Evolutionary conservation across 2,797 vertebrate species (phyloP).

Genomic region (Myotis pilosus): DNA sequence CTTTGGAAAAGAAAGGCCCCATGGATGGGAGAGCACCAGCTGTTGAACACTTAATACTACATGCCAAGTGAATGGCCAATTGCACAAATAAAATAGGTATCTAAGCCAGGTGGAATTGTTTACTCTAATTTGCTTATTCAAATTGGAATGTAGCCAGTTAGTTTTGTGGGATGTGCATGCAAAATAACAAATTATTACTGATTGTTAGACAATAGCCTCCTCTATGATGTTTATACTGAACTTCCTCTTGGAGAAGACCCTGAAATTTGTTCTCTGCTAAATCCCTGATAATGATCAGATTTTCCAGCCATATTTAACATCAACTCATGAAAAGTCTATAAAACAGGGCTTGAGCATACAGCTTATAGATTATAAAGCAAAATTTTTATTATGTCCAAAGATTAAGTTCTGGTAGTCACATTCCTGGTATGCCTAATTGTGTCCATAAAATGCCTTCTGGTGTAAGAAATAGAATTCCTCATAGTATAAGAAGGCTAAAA

Average conservation of each 20-base stretch:
- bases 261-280: background rate
- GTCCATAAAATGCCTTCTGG: background rate
- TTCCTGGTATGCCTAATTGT: background rate
- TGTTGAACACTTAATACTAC: conserved; percentile 55
- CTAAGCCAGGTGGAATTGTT: conserved; percentile 63
- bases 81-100: conserved; percentile 66
- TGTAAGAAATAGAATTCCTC: background rate
- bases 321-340: background rate
- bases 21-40: conserved; percentile 57
- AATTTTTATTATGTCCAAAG: conserved; percentile 31
- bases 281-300: background rate
- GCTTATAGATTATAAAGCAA: background rate
- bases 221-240: background rate
- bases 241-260: background rate
- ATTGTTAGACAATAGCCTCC: background rate
- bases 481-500: background rate
- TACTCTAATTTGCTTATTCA: conserved; percentile 56
- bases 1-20: conserved; percentile 60
- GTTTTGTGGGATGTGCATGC: conserved; percentile 37
- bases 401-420: background rate
- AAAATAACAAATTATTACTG: conserved; percentile 50
- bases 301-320: background rate
- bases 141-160: conserved; percentile 43
- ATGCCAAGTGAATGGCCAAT: conserved; percentile 57
- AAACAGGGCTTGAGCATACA: background rate